A percentile compares a stretch with the other conserved stretches of the same genome.
Conservation (phyloP, 1,140 invertebrate species). For the Musca domestica region DNA sequence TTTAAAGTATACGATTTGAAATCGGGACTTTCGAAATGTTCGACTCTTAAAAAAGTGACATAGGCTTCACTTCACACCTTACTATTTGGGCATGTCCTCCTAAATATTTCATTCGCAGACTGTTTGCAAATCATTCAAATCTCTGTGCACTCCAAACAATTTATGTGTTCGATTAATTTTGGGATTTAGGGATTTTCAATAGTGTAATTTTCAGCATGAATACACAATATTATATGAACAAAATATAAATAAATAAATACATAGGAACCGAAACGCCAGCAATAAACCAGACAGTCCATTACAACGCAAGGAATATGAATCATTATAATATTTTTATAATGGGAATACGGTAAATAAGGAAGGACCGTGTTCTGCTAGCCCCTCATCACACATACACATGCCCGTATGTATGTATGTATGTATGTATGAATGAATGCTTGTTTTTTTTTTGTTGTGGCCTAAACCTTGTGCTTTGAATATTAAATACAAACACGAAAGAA, state of each 20-base stretch:
- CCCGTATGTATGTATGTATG: neutral
- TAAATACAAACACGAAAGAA: neutral
- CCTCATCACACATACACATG: neutral
- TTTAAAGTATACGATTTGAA: too few relatives aligned
- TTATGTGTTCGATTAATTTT: slow-evolving; percentile 20
- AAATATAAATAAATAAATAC: slow-evolving; percentile 6
- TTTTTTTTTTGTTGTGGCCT: neutral
- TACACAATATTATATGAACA: slow-evolving; percentile 5
- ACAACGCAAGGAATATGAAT: neutral
- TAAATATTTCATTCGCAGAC: too few relatives aligned
- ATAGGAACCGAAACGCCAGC: neutral
- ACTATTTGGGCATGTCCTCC: too few relatives aligned
- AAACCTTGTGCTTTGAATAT: slow-evolving; percentile 7
- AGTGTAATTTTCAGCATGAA: slow-evolving; percentile 22
- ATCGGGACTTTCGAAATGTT: too few relatives aligned
- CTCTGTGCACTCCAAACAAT: slow-evolving; percentile 1
- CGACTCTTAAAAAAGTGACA: too few relatives aligned
- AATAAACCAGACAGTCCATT: neutral
- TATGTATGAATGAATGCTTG: neutral
- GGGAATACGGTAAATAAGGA: neutral
- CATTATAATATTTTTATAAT: slow-evolving; percentile 8
- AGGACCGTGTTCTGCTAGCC: neutral
- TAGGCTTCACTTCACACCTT: too few relatives aligned
- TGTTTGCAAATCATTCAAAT: too few relatives aligned
- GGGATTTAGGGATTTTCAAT: slow-evolving; percentile 22